These are phyloP conservation scores for Otus sunia DNA, from an alignment of 2,113 vertebrate genomes.

Conservation along the genomic window DNA sequence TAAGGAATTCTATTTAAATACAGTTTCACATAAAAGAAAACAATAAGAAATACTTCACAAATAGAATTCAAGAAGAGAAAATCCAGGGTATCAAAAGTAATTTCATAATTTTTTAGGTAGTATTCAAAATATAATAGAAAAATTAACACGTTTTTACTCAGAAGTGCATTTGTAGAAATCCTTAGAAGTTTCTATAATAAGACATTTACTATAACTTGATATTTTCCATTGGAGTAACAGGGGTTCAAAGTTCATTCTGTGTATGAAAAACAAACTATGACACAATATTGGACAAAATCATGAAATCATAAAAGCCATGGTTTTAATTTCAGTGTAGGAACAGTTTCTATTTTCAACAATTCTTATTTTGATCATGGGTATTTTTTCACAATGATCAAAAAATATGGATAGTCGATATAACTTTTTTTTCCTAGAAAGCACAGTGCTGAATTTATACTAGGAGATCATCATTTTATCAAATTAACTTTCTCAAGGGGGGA, in stretches of 20 bases:
- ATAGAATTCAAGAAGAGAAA: background rate
- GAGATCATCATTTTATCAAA: constrained; percentile 24
- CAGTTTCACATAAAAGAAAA: background rate
- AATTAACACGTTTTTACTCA: background rate
- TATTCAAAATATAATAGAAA: background rate
- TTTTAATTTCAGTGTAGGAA: background rate
- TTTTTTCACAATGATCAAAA: constrained; percentile 4
- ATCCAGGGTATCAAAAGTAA: background rate
- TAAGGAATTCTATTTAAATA: background rate
- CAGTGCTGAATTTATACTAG: background rate
- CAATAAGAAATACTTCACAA: background rate
- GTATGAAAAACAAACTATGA: background rate
- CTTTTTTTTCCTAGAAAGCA: background rate
- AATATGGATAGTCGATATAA: background rate
- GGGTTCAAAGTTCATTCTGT: background rate
- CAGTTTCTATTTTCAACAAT: background rate
- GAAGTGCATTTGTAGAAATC: background rate
- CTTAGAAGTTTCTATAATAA: background rate
- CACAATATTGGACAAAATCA: background rate
- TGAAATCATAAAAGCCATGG: background rate
- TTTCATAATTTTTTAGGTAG: background rate
- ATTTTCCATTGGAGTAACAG: background rate
- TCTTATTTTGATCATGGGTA: background rate
- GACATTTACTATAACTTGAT: background rate
- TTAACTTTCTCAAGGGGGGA: background rate